Base-by-base conservation (phyloP, 2,888 invertebrate species). In the Agrochola lychnidis region DNA sequence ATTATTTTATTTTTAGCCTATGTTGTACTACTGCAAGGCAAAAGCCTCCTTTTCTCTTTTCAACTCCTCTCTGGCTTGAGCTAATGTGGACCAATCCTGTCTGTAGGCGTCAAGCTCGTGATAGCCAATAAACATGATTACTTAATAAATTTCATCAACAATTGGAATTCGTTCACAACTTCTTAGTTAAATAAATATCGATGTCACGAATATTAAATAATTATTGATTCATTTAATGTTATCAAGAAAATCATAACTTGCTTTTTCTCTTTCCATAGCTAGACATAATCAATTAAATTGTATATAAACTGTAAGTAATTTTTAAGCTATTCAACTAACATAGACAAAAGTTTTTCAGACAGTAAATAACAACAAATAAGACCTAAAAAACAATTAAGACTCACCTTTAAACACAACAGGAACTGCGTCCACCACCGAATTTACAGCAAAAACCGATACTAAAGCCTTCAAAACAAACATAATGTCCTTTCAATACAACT, bases 401-500 rank as follows among this genome's bases (percentile, higher is more conserved):
- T 61, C 73, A 94, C 94, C 93, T 93, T 92, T 93, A 64, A 93
- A 89, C 80, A 94, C 90, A 70, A 94, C 78, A 67, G 94, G 94
- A 75, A 88, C 81, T 4, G 90, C 89, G n/a, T 79, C 72, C 42
- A 90, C 85, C 42, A 84, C 42, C 74, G 40, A 89, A 83, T 63
- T 81, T 30, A 75, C 85, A 59, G 61, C 70, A 7, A 78, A 85
- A 84, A 89, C 81, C 9, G 84, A 84, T 68, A 73, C 56, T n/a
- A 87, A 76, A 70, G 67, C 51, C 48, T 69, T 72, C 22, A 83
- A 73, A 84, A 74, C 76, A 74, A 81, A 86, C 87, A 89, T 88
- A 68, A 71, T 78, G 70, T 72, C 79, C 66, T 75, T 80, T 79
- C 75, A 72, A 81, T 76, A 62, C 66, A 70, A 71, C 40, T 59